These are phyloP conservation scores for Vesta saturnalis DNA, from an alignment of 2,888 invertebrate species.

Conservation along the genomic window DNA sequence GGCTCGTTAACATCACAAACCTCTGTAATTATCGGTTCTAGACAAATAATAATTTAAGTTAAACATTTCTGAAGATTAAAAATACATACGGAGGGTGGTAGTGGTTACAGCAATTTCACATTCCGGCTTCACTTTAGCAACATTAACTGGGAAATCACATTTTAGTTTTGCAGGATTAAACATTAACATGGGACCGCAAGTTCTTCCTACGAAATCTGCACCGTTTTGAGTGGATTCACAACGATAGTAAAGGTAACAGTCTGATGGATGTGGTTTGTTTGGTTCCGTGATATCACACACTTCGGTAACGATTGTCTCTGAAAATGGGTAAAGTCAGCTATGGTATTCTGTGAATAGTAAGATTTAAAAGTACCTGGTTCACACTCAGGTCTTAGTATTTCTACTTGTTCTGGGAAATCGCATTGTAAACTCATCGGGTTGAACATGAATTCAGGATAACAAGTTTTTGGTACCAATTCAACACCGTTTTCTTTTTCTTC, in stretches of 20 bases:
- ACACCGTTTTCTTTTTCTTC: not conserved
- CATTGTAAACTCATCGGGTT: not conserved
- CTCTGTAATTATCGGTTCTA: not conserved
- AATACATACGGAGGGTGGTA: not conserved
- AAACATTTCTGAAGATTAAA: not conserved
- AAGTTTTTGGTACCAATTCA: not conserved
- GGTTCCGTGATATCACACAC: too few species aligned
- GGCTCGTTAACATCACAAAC: not conserved
- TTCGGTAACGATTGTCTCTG: not conserved
- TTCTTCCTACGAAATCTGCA: too few species aligned
- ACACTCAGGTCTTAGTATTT: not conserved
- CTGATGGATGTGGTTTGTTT: too few species aligned
- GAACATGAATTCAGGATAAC: constrained; percentile 3
- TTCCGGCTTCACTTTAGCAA: not conserved
- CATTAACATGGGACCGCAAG: too few species aligned
- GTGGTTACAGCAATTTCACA: not conserved
- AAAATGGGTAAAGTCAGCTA: not conserved
- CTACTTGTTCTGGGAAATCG: not conserved
- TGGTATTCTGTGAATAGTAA: not conserved
- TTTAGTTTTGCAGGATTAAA: too few species aligned
- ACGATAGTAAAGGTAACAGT: too few species aligned
- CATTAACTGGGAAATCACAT: not conserved
- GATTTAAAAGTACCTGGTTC: not conserved
- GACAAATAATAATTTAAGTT: not conserved
- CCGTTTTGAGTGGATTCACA: too few species aligned